Evolutionary conservation across 2,113 vertebrate genomes (phyloP).

Genomic region (Tinamus guttatus): DNA sequence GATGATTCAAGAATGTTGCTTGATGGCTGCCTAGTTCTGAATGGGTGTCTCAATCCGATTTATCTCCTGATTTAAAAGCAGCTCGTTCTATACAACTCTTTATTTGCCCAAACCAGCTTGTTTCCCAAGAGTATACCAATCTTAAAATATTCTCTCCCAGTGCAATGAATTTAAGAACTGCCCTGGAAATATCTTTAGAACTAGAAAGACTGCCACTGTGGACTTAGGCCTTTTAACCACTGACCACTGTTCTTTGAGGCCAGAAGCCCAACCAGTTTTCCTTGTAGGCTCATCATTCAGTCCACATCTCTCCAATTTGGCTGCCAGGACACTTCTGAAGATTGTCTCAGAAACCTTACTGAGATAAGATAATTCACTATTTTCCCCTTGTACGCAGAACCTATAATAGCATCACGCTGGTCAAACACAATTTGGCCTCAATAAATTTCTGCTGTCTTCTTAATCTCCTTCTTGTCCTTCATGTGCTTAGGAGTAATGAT

Average conservation of each 20-base stretch:
- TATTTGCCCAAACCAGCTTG: not conserved
- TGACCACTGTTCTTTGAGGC: not conserved
- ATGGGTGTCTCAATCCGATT: not conserved
- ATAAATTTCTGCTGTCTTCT: not conserved
- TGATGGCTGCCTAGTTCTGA: not conserved
- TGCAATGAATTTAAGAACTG: not conserved
- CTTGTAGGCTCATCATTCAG: not conserved
- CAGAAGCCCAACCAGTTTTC: not conserved
- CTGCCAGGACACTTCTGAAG: not conserved
- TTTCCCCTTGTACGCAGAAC: not conserved
- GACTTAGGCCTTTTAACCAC: not conserved
- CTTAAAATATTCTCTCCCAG: not conserved
- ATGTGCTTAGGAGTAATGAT: not conserved
- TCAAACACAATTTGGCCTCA: not conserved
- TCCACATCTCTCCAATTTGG: not conserved
- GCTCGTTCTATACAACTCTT: not conserved
- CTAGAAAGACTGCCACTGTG: not conserved
- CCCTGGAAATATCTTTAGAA: not conserved
- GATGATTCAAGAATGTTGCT: not conserved
- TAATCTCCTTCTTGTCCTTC: not conserved
- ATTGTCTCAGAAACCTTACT: not conserved
- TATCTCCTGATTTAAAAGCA: not conserved
- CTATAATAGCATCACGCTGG: not conserved
- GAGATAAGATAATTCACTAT: not conserved
- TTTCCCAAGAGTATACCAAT: not conserved